phyloP scores from a whole-genome alignment of 2,797 vertebrate genomes.

The Novumbra hubbsi region DNA sequence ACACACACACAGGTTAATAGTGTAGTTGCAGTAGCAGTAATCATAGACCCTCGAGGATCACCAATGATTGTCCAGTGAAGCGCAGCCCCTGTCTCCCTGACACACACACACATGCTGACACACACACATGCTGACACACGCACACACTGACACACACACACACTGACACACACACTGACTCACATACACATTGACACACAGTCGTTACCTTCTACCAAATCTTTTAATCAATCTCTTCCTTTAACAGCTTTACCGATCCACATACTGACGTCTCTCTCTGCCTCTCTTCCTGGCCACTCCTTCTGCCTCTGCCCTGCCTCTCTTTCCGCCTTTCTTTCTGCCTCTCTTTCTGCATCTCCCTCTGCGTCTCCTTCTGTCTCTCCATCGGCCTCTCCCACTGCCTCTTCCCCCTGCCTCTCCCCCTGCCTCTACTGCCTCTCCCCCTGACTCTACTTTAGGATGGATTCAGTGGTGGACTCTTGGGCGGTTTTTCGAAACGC shows the following conservation, averaged over 20 bases:
- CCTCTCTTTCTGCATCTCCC: neutral
- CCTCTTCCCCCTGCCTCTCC: too few species aligned
- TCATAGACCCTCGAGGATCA: conserved; percentile 9
- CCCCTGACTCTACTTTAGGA: too few species aligned
- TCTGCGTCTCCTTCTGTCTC: neutral
- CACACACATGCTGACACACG: neutral
- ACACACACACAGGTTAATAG: conserved; percentile 37
- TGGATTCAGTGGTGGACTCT: too few species aligned
- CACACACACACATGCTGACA: neutral
- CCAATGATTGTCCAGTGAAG: conserved; percentile 43
- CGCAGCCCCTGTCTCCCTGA: conserved; percentile 30
- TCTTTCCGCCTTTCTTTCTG: neutral
- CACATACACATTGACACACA: neutral
- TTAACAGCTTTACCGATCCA: neutral
- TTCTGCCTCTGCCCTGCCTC: neutral
- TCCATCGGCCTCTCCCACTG: too few species aligned
- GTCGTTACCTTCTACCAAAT: neutral
- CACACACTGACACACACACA: conserved; percentile 6
- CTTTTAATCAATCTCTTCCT: conserved; percentile 1
- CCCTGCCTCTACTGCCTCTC: too few species aligned
- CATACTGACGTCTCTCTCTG: neutral
- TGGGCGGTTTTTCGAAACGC: too few species aligned
- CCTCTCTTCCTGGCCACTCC: neutral
- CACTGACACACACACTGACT: neutral
- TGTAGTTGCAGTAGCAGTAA: conserved; percentile 20